Conservation (phyloP, 2,888 invertebrate species). For the Tethea ocularis region DNA sequence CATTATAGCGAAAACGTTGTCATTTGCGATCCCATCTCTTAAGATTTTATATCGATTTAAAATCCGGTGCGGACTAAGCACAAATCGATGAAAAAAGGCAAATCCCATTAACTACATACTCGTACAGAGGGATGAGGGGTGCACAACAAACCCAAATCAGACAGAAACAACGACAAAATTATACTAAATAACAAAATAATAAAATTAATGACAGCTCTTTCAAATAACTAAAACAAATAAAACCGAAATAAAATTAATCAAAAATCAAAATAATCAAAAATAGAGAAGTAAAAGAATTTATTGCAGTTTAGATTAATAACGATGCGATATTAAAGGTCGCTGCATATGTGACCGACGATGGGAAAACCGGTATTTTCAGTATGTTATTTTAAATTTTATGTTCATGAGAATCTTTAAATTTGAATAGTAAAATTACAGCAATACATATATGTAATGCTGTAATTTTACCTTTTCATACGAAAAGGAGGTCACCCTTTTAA, state of each 20-base stretch:
- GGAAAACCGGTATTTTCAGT: too few species aligned
- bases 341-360: neutral
- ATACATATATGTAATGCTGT: too few species aligned
- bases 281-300: constrained; percentile 42
- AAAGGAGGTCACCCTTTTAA: too few species aligned
- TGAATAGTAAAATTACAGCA: too few species aligned
- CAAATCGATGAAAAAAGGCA: constrained; percentile 16
- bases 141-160: constrained; percentile 65
- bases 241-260: constrained; percentile 40
- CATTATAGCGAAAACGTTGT: constrained; percentile 14
- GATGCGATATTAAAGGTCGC: neutral
- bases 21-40: constrained; percentile 15
- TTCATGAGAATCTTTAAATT: too few species aligned
- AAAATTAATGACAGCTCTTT: constrained; percentile 37
- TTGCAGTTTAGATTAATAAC: constrained; percentile 37
- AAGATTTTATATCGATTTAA: neutral
- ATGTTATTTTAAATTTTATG: too few species aligned
- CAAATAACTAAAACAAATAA: constrained; percentile 33
- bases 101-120: constrained; percentile 32
- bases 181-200: constrained; percentile 50
- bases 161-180: constrained; percentile 57
- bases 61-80: constrained; percentile 20
- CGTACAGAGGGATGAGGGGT: constrained; percentile 50
- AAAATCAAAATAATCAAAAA: constrained; percentile 42
- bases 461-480: too few species aligned